Conservation (phyloP, 1,140 invertebrate genomes). For the Drosophila melanica region DNA sequence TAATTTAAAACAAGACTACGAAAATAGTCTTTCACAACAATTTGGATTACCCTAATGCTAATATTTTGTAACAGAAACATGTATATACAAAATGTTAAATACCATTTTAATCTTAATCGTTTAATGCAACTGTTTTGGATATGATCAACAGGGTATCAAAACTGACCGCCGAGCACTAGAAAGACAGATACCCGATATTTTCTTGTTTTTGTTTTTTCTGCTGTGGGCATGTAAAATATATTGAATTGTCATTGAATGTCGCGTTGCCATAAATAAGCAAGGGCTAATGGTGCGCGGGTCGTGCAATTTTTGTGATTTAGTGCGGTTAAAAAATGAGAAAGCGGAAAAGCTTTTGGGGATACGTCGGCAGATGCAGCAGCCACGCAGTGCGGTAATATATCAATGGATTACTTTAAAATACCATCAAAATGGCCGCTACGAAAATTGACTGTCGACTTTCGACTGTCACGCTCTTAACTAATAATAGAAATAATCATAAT, state of each 20-base stretch:
- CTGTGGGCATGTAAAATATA: conserved; percentile 54
- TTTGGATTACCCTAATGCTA: too few relatives aligned
- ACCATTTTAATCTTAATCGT: neutral
- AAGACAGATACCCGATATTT: conserved; percentile 31
- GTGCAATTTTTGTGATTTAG: conserved; percentile 78
- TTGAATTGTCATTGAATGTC: conserved; percentile 74
- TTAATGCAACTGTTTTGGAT: neutral
- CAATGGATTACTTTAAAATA: conserved; percentile 75
- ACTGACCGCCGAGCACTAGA: conserved; percentile 50
- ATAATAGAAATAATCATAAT: conserved; percentile 73
- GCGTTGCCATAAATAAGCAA: conserved; percentile 72
- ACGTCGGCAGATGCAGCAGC: neutral
- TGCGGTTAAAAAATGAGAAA: conserved; percentile 47
- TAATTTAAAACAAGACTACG: too few relatives aligned
- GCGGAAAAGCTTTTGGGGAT: neutral
- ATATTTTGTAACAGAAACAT: too few relatives aligned
- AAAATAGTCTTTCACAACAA: too few relatives aligned
- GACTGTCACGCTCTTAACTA: conserved; percentile 67
- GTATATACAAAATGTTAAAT: too few relatives aligned
- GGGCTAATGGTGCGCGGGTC: conserved; percentile 66
- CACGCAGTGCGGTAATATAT: conserved; percentile 54
- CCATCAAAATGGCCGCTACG: conserved; percentile 10
- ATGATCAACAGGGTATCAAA: conserved; percentile 14
- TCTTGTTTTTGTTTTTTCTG: conserved; percentile 5
- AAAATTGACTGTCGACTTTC: conserved; percentile 26